Evolutionary conservation across 2,113 vertebrate genomes (phyloP), one percentile per base, ranked within the genome.

Genomic region (Proteles cristata): DNA sequence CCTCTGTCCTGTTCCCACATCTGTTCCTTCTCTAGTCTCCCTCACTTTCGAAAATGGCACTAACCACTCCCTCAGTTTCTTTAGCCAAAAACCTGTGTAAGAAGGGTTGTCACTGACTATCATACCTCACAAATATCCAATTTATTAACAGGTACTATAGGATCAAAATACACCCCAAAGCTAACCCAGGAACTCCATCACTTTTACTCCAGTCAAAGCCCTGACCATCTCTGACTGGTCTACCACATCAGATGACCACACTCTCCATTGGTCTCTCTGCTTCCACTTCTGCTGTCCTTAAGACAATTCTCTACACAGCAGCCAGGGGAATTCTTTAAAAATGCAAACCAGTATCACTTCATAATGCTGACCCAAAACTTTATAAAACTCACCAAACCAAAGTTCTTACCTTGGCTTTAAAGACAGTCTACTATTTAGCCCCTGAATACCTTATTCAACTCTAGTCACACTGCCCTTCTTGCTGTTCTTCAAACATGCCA

Each of bases 211-310:
- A 25, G 19, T 35, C 48, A 86, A 39, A 91, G 26, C 50, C 35
- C 88, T 71, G 82, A 39, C 50, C 12, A 26, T 19, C 63, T 39
- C 39, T 79, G n/a, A 79, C 63, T 26, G 39, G 63, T 26, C 53
- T 45, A 50, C 12, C 10, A 1, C 12, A 50, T 45, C 31, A 48
- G 31, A 35, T 0, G 0, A 61, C 48, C 19, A 4, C 10, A 12
- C 7, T 48, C 4, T 7, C 76, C 65, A 53, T 0, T 21, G 39
- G 39, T 53, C 73, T 92, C 35, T 31, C 61, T 25, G 35, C 35
- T 61, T 26, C 31, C 33, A 39, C 53, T 71, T 77, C 65, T 63
- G 88, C 28, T 12, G 26, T 80, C 82, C 43, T 61, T 80, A 45
- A n/a, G 25, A 80, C 7, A 50, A 14, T 43, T 86, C 19, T 79